Conservation (phyloP, 2,888 invertebrate genomes). For the Pilophorus perplexus region DNA sequence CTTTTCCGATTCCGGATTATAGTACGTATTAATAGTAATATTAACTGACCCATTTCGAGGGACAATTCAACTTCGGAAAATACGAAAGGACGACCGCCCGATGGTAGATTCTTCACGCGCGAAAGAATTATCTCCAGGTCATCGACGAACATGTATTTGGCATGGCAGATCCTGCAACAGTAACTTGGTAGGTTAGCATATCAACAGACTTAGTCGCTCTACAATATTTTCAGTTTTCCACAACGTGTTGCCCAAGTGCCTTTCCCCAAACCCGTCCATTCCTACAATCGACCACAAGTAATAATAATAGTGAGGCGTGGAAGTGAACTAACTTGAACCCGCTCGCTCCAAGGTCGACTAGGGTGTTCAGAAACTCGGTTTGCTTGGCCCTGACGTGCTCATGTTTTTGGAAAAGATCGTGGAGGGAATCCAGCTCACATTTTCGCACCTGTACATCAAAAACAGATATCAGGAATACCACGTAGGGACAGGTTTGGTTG, state of each 20-base stretch:
- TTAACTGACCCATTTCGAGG: neutral
- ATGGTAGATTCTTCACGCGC: conserved; percentile 17
- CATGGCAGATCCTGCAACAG: conserved; percentile 12
- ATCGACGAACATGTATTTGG: conserved; percentile 30
- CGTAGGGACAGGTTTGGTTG: too few species aligned
- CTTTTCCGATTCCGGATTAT: too few species aligned
- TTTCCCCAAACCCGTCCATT: too few species aligned
- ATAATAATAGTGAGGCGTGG: too few species aligned
- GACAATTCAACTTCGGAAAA: conserved; percentile 24
- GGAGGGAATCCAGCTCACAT: conserved; percentile 68
- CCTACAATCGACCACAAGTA: too few species aligned
- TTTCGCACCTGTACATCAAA: conserved; percentile 64
- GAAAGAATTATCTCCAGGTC: conserved; percentile 26
- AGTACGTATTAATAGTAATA: too few species aligned
- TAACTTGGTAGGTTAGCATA: neutral
- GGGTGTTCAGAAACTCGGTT: conserved; percentile 63
- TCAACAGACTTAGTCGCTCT: too few species aligned
- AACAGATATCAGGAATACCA: conserved; percentile 58
- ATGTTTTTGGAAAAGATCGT: conserved; percentile 70
- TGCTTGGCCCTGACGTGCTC: conserved; percentile 66
- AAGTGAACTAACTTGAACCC: conserved; percentile 68
- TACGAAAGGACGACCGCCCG: conserved; percentile 4
- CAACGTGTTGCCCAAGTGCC: too few species aligned
- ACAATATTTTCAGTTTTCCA: too few species aligned
- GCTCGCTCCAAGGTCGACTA: conserved; percentile 72